A percentile compares a stretch with the other conserved stretches of the same genome.
These are phyloP conservation scores for Clusia tigrina DNA, from an alignment of 2,888 invertebrate species.

Conservation along the genomic window DNA sequence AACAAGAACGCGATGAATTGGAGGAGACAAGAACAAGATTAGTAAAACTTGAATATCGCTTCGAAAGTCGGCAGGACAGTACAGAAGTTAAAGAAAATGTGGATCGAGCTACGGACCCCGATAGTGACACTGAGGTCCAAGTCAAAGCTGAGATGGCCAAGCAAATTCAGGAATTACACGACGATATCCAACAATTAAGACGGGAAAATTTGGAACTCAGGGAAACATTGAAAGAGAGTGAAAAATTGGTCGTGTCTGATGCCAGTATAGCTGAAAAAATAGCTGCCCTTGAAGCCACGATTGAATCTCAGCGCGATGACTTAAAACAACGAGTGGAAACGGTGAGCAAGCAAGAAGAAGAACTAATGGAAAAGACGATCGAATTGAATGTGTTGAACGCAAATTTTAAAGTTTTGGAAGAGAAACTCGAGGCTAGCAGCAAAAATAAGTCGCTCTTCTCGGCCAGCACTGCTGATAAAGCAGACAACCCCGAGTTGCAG, in stretches of 20 bases:
- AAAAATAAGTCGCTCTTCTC: slow-evolving; percentile 57
- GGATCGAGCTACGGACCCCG: slow-evolving; percentile 48
- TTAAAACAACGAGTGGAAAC: slow-evolving; percentile 67
- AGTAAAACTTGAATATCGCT: no score
- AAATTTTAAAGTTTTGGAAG: slow-evolving; percentile 61
- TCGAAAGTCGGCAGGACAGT: no score
- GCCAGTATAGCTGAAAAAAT: slow-evolving; percentile 59
- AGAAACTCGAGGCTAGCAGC: slow-evolving; percentile 54
- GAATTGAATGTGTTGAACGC: slow-evolving; percentile 66
- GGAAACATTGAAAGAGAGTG: slow-evolving; percentile 28
- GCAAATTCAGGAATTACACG: slow-evolving; percentile 49
- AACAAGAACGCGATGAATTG: slow-evolving; percentile 68
- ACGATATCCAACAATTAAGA: slow-evolving; percentile 37
- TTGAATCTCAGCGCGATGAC: slow-evolving; percentile 65
- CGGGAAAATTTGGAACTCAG: slow-evolving; percentile 30
- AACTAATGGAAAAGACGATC: slow-evolving; percentile 68
- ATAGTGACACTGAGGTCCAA: slow-evolving; percentile 46
- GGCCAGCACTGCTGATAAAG: slow-evolving; percentile 42
- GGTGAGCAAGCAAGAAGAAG: slow-evolving; percentile 67
- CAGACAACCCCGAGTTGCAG: slow-evolving; percentile 46
- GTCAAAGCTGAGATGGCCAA: slow-evolving; percentile 56
- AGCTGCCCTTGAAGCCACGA: slow-evolving; percentile 64
- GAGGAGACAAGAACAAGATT: no score
- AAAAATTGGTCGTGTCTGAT: slow-evolving; percentile 69
- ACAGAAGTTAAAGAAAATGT: slow-evolving; percentile 55